Evolutionary conservation across 2,113 vertebrate genomes (phyloP), one percentile per base, ranked within the genome.

Genomic region (Crotalus horridus): DNA sequence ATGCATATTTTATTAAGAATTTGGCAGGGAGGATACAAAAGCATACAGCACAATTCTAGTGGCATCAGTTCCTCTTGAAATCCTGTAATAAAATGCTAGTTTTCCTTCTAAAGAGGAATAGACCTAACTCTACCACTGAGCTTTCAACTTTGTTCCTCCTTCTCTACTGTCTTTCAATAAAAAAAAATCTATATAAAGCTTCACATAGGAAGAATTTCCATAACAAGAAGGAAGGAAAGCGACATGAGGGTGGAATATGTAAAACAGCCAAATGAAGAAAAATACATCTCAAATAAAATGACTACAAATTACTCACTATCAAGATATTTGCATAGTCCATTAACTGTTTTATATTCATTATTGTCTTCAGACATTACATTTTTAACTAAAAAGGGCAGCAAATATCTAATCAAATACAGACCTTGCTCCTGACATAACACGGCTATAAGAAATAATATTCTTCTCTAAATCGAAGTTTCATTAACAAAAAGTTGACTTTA

Each of bases 401-500:
- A 39, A 46, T 56, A 92, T 88, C 58, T 39, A 94, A 53, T 96
- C 94, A 97, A 92, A 85, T 89, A 88, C 24, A 95, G 85, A 3
- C 48, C 95, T 94, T 96, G 95, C 95, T 97, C 96, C 97, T 97
- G 94, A 95, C 97, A 96, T 95, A 97, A 91, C 74, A 93, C 87
- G 94, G 89, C 95, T 92, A 96, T 97, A 95, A 54, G 96, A 96
- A 92, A 56, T 53, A 95, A 91, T 64, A 96, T 86, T 95, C 94
- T 87, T 97, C 97, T 97, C 97, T 97, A 96, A 97, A 96, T 93
- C 96, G 96, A 97, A 94, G 89, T 92, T 89, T 43, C 61, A 48
- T 81, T 92, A 51, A 51, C 54, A 48, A 56, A 64, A 43, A 92
- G 96, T 96, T 96, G 96, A 96, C 74, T 88, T 95, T 94, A 96